Evolutionary conservation across 2,797 vertebrate species (phyloP), one percentile per base, ranked within the genome.

Genomic region (Phrynocephalus forsythii): DNA sequence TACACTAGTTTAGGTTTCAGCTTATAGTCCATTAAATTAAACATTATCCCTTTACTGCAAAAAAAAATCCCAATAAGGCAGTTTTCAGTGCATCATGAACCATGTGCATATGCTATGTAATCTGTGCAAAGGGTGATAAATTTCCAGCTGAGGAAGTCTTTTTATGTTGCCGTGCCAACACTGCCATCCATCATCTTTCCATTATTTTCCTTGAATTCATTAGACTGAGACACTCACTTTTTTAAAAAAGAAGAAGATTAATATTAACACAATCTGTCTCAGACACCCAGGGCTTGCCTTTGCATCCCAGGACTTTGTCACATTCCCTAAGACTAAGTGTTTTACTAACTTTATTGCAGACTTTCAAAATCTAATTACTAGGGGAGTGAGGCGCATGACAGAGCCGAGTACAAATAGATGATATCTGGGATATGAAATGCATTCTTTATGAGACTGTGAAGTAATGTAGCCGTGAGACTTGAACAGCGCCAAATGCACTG

Each of bases 341-440:
- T 75, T 68, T 72, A 79, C 69, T 80, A 87, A 75, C 79, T 87
- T 86, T 72, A 86, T 81, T 83, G n/a, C 52, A 60, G 30, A 84
- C n/a, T 73, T 82, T 82, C 79, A 73, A 67, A 87, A 87, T 38
- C 30, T 82, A 82, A 87, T 73, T 86, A 71, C 38, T 26, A 15
- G 50, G 79, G n/a, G 28, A 75, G 56, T 56, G 77, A 80, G 69
- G 60, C n/a, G 26, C 16, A 48, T 87, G 56, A 79, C 79, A 26
- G n/a, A 75, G 28, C 50, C 38, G 44, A 22, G 67, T 60, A 63
- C 50, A 72, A 72, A 44, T 15, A 44, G 38, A 81, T 63, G 10
- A 81, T 26, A 38, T 60, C 16, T 48, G 26, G 52, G 10, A 63
- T 79, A 48, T 60, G 78, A 73, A 44, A 81, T 66, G 52, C 8